phyloP scores from a whole-genome alignment of 1,140 invertebrate genomes.

The Pachyrhynchus sulphureomaculatus region DNA sequence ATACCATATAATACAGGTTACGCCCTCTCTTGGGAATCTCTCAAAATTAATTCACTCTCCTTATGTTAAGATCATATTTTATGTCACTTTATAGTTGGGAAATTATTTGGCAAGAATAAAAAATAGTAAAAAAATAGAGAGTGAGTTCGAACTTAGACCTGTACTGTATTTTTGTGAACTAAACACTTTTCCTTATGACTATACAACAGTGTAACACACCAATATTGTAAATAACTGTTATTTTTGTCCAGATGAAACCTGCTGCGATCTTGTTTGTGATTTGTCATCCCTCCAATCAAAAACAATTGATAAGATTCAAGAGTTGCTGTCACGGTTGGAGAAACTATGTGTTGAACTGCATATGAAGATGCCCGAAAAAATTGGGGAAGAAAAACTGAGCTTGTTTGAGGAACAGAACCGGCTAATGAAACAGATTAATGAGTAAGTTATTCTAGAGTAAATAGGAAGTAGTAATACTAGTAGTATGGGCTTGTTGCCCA shows the following conservation, averaged over 20 bases:
- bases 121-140: no score
- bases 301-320: constrained; percentile 13
- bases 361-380: constrained; percentile 12
- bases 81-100: no score
- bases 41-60: no score
- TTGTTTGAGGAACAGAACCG: constrained; percentile 22
- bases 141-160: no score
- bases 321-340: constrained; percentile 8
- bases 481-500: no score
- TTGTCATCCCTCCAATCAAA: constrained; percentile 9
- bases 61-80: no score
- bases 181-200: no score
- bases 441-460: constrained; percentile 13
- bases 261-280: constrained; percentile 18
- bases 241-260: constrained; percentile 3
- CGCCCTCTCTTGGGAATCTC: no score
- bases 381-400: constrained; percentile 13
- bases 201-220: no score
- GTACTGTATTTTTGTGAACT: no score
- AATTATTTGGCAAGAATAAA: no score
- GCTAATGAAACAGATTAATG: constrained; percentile 18
- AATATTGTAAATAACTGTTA: background rate
- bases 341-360: constrained; percentile 11
- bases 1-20: no score
- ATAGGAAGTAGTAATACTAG: background rate